Conservation (phyloP, 1,140 invertebrate genomes). For the Drosophila nikananu region DNA sequence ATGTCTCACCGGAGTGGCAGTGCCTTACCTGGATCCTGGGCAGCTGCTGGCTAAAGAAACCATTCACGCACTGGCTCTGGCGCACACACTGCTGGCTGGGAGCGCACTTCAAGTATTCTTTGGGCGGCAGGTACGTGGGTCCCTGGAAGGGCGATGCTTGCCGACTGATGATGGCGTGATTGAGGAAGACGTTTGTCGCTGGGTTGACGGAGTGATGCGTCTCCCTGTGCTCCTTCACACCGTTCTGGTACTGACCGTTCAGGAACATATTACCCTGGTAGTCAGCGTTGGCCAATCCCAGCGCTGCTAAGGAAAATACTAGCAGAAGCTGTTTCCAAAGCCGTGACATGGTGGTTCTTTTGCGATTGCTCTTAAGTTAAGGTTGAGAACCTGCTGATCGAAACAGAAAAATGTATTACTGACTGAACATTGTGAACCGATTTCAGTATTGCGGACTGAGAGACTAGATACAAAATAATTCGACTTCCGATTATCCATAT, state of each 20-base stretch:
- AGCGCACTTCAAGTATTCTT: slow-evolving; percentile 69
- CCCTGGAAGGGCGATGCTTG: slow-evolving; percentile 78
- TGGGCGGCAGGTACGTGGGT: slow-evolving; percentile 77
- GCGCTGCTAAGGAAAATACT: slow-evolving; percentile 51
- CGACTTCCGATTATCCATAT: no score
- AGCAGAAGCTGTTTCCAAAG: slow-evolving; percentile 50
- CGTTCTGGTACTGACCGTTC: slow-evolving; percentile 76
- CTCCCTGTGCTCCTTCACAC: slow-evolving; percentile 58
- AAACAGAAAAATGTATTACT: background rate
- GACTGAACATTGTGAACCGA: background rate
- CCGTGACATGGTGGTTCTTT: slow-evolving; percentile 38
- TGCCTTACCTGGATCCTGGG: slow-evolving; percentile 75
- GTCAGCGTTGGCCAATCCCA: slow-evolving; percentile 41
- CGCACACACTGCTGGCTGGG: slow-evolving; percentile 77
- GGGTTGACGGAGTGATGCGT: slow-evolving; percentile 68
- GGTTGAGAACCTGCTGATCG: slow-evolving; percentile 1
- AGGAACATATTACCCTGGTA: slow-evolving; percentile 80
- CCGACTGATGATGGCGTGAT: slow-evolving; percentile 78
- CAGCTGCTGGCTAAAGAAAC: slow-evolving; percentile 69
- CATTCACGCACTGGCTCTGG: slow-evolving; percentile 65
- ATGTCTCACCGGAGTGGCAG: background rate
- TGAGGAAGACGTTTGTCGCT: slow-evolving; percentile 70
- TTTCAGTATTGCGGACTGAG: background rate
- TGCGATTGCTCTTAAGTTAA: slow-evolving; percentile 1
- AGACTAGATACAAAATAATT: background rate